Percentiles rank a stretch among this genome's conserved stretches.
Conservation (phyloP, 2,888 invertebrate species). For the Netelia fuscicornis region DNA sequence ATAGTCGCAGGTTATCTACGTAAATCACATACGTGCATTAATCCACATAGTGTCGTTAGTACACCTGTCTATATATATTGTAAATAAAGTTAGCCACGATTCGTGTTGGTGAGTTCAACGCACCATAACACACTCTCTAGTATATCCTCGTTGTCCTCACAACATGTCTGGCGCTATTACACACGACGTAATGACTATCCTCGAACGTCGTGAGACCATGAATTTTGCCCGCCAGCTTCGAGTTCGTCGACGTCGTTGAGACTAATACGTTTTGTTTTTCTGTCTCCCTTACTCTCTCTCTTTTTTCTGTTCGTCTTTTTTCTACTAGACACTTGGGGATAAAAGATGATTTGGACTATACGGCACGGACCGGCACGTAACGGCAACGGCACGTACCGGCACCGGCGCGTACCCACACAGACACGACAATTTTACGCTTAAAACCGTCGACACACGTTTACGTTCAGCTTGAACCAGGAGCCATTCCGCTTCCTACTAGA, state of each 20-base stretch:
- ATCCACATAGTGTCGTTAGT: background rate
- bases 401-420: no score
- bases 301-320: background rate
- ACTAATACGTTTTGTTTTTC: constrained; percentile 29
- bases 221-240: constrained; percentile 46
- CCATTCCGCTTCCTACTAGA: no score
- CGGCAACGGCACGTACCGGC: no score
- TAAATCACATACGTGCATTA: background rate
- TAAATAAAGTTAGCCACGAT: constrained; percentile 13
- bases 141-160: constrained; percentile 40
- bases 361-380: no score
- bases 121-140: constrained; percentile 37
- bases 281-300: background rate
- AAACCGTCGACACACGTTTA: no score
- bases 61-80: background rate
- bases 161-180: constrained; percentile 53
- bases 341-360: background rate
- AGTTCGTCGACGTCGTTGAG: constrained; percentile 31
- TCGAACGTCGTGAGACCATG: constrained; percentile 58
- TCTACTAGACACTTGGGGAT: background rate
- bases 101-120: constrained; percentile 57
- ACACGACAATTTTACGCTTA: no score
- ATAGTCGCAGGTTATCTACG: constrained; percentile 22
- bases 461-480: no score
- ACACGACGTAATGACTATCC: constrained; percentile 50